These are phyloP conservation scores for Dasypus novemcinctus DNA, from an alignment of 2,113 vertebrate genomes.

Conservation along the genomic window DNA sequence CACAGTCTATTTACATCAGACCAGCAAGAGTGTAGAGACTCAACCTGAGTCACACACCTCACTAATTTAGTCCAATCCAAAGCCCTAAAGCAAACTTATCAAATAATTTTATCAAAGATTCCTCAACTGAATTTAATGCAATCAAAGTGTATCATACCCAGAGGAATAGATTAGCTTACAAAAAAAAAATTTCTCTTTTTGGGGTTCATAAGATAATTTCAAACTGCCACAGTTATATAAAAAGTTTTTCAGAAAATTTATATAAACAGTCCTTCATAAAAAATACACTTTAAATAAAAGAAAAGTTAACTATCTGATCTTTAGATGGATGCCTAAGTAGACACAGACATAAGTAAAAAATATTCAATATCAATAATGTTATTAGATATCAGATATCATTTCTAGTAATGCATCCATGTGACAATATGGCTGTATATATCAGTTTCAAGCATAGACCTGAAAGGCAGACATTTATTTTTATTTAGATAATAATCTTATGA, in stretches of 20 bases:
- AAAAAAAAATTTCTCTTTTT: no score
- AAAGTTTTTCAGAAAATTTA: background rate
- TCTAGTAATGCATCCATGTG: background rate
- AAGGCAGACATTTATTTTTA: background rate
- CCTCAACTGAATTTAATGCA: no score
- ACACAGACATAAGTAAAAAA: background rate
- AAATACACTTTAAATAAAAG: background rate
- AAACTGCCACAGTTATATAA: background rate
- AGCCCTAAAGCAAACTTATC: no score
- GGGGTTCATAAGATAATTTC: no score
- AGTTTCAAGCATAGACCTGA: background rate
- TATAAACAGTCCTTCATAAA: background rate
- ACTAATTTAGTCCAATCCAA: no score
- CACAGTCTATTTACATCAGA: no score
- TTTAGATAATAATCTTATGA: background rate
- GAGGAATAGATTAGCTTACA: no score
- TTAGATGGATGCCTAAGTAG: background rate
- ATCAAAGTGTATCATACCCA: no score
- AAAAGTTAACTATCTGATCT: background rate
- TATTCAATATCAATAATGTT: background rate
- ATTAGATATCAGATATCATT: rapidly evolving
- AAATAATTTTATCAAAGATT: no score
- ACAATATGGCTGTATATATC: background rate
- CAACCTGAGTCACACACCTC: no score
- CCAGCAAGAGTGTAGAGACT: no score